These are phyloP conservation scores for Pyrrhia umbra DNA, from an alignment of 2,888 invertebrate species.

Conservation along the genomic window DNA sequence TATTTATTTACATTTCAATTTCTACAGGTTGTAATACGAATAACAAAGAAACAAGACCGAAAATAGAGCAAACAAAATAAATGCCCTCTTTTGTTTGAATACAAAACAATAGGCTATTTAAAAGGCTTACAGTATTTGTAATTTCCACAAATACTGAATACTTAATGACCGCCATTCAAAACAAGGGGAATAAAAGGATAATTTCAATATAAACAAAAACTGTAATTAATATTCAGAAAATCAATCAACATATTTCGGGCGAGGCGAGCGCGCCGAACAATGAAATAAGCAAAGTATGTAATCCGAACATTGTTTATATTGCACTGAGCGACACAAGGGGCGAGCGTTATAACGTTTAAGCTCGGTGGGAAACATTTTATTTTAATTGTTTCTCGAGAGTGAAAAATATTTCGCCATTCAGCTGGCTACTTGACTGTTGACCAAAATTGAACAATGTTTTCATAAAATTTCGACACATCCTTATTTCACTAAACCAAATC, in stretches of 20 bases:
- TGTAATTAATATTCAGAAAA: conserved; percentile 41
- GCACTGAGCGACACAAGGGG: conserved; percentile 17
- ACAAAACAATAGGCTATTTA: conserved; percentile 10
- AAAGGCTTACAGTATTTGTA: conserved; percentile 1
- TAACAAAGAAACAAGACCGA: neutral
- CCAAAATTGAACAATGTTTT: too few relatives aligned
- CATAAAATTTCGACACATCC: too few relatives aligned
- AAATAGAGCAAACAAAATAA: neutral
- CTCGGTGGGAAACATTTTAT: conserved; percentile 45
- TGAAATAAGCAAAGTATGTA: conserved; percentile 50
- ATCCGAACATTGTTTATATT: conserved; percentile 48
- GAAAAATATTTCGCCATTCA: conserved; percentile 44
- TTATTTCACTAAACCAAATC: too few relatives aligned
- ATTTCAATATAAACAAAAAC: conserved; percentile 32
- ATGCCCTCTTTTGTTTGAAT: conserved; percentile 4
- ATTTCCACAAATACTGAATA: conserved; percentile 15
- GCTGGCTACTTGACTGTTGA: too few relatives aligned
- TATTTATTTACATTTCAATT: neutral
- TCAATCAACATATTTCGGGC: conserved; percentile 54
- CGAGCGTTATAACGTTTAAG: conserved; percentile 36
- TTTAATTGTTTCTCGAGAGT: conserved; percentile 42
- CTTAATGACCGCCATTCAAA: neutral
- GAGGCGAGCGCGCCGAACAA: conserved; percentile 34
- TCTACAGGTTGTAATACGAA: neutral
- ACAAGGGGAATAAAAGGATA: conserved; percentile 29